These are phyloP conservation scores for Siderastrea siderea DNA, from an alignment of 92 coral and sea anemone genomes.

Conservation along the genomic window DNA sequence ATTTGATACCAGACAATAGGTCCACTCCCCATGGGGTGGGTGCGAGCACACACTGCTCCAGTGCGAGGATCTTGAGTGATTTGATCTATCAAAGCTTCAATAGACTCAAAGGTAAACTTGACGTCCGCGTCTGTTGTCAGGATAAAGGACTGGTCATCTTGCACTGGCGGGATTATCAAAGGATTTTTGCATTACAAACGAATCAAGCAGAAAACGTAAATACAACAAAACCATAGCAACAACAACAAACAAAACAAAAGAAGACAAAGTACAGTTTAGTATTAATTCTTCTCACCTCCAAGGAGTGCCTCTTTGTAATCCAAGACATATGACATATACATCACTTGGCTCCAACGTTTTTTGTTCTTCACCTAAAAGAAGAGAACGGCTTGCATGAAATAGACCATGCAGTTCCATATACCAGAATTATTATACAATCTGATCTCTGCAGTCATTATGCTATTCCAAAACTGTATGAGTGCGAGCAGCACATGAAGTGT, in stretches of 20 bases:
- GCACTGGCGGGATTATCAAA: conserved; percentile 5
- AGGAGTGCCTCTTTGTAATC: conserved; percentile 64
- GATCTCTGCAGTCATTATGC: too few species aligned
- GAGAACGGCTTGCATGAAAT: too few species aligned
- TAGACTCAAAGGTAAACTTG: conserved; percentile 68
- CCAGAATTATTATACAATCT: too few species aligned
- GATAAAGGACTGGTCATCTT: conserved; percentile 55
- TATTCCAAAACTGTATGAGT: too few species aligned
- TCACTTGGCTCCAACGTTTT: conserved; percentile 85
- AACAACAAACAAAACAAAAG: too few species aligned
- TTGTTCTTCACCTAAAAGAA: conserved; percentile 73
- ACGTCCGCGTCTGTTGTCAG: conserved; percentile 85
- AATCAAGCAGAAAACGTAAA: too few species aligned
- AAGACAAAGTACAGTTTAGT: too few species aligned
- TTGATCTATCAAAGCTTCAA: conserved; percentile 71
- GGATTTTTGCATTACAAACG: too few species aligned
- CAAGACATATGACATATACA: conserved; percentile 84
- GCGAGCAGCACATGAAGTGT: too few species aligned
- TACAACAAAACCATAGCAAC: too few species aligned
- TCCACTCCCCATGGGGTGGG: conserved; percentile 74
- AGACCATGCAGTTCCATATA: too few species aligned
- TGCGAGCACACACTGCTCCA: conserved; percentile 76
- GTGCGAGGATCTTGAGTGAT: conserved; percentile 48
- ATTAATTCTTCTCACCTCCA: conserved; percentile 43
- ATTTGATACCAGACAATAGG: conserved; percentile 84